phyloP scores from a whole-genome alignment of 2,888 invertebrate species.

The Balanococcus diminutus region DNA sequence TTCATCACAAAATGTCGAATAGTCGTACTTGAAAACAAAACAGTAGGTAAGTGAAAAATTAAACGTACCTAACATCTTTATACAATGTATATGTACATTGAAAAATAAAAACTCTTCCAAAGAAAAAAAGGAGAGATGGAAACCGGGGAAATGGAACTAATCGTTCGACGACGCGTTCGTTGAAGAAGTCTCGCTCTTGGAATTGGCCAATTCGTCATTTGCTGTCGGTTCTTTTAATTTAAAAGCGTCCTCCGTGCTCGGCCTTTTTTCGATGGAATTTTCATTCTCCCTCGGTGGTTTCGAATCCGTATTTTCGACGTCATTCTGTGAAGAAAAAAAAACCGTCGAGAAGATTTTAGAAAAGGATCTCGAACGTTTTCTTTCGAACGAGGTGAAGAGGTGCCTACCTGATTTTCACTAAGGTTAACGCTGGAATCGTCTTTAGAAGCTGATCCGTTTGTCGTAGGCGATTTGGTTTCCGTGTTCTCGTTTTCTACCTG shows the following conservation, averaged over 20 bases:
- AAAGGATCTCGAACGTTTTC: background rate
- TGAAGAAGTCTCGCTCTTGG: background rate
- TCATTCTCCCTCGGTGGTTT: background rate
- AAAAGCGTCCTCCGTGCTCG: background rate
- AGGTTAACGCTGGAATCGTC: background rate
- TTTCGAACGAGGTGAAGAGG: background rate
- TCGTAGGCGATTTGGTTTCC: background rate
- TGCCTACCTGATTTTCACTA: background rate
- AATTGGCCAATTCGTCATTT: background rate
- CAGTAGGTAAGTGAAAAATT: slow-evolving; percentile 24
- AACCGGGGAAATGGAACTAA: background rate
- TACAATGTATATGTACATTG: slow-evolving; percentile 31
- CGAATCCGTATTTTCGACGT: background rate
- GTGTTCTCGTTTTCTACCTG: background rate
- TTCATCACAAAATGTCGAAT: slow-evolving; percentile 27
- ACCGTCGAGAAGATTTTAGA: background rate
- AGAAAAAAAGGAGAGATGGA: background rate
- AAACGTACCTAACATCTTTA: slow-evolving; percentile 19
- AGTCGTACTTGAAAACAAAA: slow-evolving; percentile 27
- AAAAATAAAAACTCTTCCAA: slow-evolving; percentile 18
- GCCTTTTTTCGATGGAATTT: background rate
- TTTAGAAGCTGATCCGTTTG: slow-evolving; percentile 7
- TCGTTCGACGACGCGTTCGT: slow-evolving; percentile 20
- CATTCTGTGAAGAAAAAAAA: background rate
- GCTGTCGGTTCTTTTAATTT: background rate